Evolutionary conservation across 2,113 vertebrate genomes (phyloP).

Genomic region (Grallaria varia): DNA sequence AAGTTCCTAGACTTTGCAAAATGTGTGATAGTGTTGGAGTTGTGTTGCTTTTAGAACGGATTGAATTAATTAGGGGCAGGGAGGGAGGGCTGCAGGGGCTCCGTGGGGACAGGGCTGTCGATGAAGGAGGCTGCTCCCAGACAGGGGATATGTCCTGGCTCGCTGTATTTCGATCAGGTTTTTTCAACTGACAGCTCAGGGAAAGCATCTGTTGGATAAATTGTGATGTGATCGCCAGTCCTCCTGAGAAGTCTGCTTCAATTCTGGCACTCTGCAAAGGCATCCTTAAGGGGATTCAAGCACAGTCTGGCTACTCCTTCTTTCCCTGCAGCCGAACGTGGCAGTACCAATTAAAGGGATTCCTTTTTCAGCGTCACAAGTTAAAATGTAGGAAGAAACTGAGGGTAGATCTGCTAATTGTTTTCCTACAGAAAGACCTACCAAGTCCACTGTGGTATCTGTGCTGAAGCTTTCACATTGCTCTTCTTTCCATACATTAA

Average conservation of each 20-base stretch:
- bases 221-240: background rate
- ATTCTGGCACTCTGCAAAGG: constrained; percentile 14
- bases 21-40: rapidly evolving
- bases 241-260: constrained; percentile 22
- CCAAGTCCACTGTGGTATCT: background rate
- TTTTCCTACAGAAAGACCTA: background rate
- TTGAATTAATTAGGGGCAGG: background rate
- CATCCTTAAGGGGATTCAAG: background rate
- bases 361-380: background rate
- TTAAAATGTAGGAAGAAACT: background rate
- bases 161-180: background rate
- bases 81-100: background rate
- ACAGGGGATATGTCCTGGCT: background rate
- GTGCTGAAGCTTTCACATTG: background rate
- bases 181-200: constrained; percentile 12
- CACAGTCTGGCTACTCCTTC: constrained; percentile 16
- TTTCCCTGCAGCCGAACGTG: background rate
- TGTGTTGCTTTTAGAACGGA: background rate
- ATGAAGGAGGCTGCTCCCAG: background rate
- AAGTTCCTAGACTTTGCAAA: background rate
- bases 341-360: constrained; percentile 34
- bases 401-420: background rate
- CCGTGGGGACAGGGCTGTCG: background rate
- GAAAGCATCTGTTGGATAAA: constrained; percentile 52
- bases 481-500: background rate